Evolutionary conservation across 2,888 invertebrate species (phyloP).

Genomic region (Emesis castigata): DNA sequence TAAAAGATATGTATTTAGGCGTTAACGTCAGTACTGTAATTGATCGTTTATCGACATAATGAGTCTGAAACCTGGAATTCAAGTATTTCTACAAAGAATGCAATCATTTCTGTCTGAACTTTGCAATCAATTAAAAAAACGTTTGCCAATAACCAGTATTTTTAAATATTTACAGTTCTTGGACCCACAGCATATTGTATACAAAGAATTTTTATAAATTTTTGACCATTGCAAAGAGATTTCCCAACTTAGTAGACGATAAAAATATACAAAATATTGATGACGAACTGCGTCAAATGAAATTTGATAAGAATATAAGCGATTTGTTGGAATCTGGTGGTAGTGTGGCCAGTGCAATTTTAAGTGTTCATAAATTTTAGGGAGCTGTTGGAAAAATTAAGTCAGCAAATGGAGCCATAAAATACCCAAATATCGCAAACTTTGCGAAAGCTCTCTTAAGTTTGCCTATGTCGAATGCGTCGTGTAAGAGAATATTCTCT

Average conservation of each 20-base stretch:
- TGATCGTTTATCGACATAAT: not conserved
- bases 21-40: constrained; percentile 26
- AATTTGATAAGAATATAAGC: constrained; percentile 26
- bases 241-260: constrained; percentile 30
- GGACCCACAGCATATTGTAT: constrained; percentile 40
- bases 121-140: not conserved
- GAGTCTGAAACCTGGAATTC: not conserved
- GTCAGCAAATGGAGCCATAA: no score
- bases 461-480: no score
- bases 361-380: constrained; percentile 14
- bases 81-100: not conserved
- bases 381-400: not conserved
- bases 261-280: constrained; percentile 38
- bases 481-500: no score
- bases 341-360: not conserved
- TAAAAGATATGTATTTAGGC: constrained; percentile 42
- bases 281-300: constrained; percentile 35
- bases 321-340: constrained; percentile 28
- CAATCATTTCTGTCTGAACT: constrained; percentile 8
- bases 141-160: constrained; percentile 16
- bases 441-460: no score
- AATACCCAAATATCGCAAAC: no score
- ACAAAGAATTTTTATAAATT: constrained; percentile 37
- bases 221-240: not conserved
- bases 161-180: constrained; percentile 48